phyloP scores from a whole-genome alignment of 1,140 invertebrate genomes.

The Lamellibrachia luymesi region DNA sequence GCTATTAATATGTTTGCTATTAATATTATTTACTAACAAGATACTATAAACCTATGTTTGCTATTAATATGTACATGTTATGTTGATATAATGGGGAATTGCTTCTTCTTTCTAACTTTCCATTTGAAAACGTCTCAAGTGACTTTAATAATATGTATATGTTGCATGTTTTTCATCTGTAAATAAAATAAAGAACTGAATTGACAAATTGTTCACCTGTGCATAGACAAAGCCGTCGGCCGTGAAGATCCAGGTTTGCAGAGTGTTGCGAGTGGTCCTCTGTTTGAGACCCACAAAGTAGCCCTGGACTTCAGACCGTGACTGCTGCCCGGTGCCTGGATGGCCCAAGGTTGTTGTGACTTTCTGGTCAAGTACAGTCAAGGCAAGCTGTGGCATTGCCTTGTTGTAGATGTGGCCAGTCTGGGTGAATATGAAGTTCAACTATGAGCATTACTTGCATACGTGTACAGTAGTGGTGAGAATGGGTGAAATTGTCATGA shows the following conservation, averaged over 20 bases:
- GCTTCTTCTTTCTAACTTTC: too few species aligned
- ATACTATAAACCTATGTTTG: too few species aligned
- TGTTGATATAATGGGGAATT: too few species aligned
- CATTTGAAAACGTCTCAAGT: too few species aligned
- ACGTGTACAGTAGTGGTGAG: too few species aligned
- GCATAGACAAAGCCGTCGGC: slow-evolving; percentile 13
- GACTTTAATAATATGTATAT: too few species aligned
- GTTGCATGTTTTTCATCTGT: too few species aligned
- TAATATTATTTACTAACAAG: too few species aligned
- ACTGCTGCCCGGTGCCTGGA: not conserved
- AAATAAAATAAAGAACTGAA: not conserved
- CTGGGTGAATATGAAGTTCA: slow-evolving; percentile 32
- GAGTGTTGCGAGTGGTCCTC: slow-evolving; percentile 35
- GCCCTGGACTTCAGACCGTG: slow-evolving; percentile 35
- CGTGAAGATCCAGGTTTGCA: slow-evolving; percentile 51
- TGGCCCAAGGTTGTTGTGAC: slow-evolving; percentile 33
- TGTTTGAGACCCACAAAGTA: slow-evolving; percentile 48
- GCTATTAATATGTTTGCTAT: too few species aligned
- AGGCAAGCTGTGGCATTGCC: slow-evolving; percentile 46
- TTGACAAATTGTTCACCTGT: not conserved
- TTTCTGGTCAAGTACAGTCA: slow-evolving; percentile 39
- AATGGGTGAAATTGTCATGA: not conserved
- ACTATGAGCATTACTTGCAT: not conserved
- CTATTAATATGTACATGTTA: too few species aligned
- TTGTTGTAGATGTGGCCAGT: slow-evolving; percentile 48